A percentile compares a stretch with the other conserved stretches of the same genome.
Evolutionary conservation across 2,113 vertebrate genomes (phyloP).

Genomic region (Vulpes lagopus): DNA sequence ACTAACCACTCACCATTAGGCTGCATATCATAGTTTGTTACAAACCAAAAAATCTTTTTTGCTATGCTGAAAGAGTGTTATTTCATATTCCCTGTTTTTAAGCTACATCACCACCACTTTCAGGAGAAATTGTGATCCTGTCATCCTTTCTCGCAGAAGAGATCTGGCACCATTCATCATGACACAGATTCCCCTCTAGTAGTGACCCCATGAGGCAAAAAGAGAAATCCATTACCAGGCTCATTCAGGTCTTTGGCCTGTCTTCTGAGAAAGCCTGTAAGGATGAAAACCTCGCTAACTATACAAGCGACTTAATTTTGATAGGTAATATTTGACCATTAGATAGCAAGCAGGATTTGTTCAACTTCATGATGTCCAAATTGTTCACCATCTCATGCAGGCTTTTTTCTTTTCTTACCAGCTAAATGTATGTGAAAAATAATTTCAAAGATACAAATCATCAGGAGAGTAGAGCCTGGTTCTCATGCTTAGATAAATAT

Average conservation of each 20-base stretch:
- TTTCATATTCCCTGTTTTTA: not conserved
- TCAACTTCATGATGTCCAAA: not conserved
- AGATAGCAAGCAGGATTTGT: not conserved
- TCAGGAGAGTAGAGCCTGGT: not conserved
- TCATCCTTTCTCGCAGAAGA: not conserved
- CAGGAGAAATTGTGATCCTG: not conserved
- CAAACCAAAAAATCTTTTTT: not conserved
- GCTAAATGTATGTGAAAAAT: not conserved
- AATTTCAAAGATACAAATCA: not conserved
- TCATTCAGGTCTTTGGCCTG: conserved; percentile 43
- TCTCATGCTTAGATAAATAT: not conserved
- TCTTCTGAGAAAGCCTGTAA: not conserved
- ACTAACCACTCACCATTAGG: not conserved
- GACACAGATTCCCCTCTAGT: accelerated
- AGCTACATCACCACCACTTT: not conserved
- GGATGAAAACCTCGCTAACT: conserved; percentile 39
- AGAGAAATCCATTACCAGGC: conserved; percentile 50
- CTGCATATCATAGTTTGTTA: not conserved
- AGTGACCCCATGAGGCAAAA: not conserved
- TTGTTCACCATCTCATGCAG: not conserved
- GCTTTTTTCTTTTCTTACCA: not conserved
- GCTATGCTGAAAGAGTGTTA: not conserved
- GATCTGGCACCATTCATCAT: not conserved
- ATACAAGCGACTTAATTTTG: conserved; percentile 56
- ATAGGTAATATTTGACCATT: conserved; percentile 22